These are phyloP conservation scores for Echiichthys vipera DNA, from an alignment of 2,797 vertebrate genomes.

Conservation along the genomic window DNA sequence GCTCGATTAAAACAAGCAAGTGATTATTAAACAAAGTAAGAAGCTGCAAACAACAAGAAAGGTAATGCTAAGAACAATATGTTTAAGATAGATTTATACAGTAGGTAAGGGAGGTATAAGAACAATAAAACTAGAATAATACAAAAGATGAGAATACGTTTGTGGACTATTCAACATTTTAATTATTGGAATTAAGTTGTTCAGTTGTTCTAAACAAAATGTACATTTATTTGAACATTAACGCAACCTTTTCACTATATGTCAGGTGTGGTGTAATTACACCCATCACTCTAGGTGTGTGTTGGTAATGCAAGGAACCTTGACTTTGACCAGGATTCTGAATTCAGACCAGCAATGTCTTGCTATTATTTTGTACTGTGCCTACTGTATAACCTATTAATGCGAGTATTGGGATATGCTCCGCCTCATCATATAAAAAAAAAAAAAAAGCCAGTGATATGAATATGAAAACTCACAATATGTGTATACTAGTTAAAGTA, in stretches of 20 bases:
- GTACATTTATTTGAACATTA: neutral
- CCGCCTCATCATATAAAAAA: neutral
- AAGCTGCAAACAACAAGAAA: no score
- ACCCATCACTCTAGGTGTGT: neutral
- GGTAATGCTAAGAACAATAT: no score
- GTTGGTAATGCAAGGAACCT: neutral
- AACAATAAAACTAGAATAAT: no score
- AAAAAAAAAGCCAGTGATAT: neutral
- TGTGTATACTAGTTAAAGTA: neutral
- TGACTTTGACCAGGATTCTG: neutral
- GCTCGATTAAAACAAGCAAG: no score
- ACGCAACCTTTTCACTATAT: neutral
- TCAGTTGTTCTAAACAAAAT: neutral
- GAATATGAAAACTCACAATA: no score
- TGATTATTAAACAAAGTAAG: no score
- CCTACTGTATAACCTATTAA: neutral
- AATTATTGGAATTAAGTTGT: neutral
- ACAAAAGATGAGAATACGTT: no score
- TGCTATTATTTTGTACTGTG: neutral
- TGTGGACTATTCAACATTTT: neutral
- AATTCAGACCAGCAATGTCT: neutral
- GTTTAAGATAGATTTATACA: no score
- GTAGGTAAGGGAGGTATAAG: no score
- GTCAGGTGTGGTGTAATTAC: conserved; percentile 16
- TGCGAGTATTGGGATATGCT: neutral